Conservation (phyloP, 53 echinoderm and acorn worm species). For the Echinarachnius parma region DNA sequence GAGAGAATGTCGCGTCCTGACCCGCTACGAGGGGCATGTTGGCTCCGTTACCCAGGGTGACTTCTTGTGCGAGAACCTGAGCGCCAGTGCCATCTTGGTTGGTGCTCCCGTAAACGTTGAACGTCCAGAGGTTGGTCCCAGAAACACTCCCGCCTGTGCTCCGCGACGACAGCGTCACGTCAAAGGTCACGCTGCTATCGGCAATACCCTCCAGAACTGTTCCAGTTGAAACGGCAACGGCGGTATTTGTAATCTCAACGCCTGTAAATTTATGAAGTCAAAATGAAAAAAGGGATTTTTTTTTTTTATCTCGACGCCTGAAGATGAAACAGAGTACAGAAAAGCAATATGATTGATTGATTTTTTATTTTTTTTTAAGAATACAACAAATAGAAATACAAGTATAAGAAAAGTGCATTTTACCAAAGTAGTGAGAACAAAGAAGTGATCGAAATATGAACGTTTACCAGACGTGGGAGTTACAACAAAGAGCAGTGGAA, state of each 20-base stretch:
- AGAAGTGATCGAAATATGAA: too few relatives aligned
- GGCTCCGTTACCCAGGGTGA: conserved; percentile 4
- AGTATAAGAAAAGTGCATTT: too few relatives aligned
- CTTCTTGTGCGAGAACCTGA: conserved; percentile 19
- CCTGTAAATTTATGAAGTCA: conserved; percentile 24
- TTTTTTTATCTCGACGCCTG: too few relatives aligned
- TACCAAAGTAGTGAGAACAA: too few relatives aligned
- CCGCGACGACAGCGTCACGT: conserved; percentile 54
- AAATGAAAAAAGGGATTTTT: conserved; percentile 4
- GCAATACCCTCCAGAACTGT: conserved; percentile 41
- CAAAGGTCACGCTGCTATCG: conserved; percentile 20
- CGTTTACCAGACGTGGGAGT: too few relatives aligned
- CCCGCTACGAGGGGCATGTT: conserved; percentile 44
- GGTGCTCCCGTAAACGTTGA: conserved; percentile 62
- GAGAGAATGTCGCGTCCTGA: conserved; percentile 15
- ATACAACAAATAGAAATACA: too few relatives aligned
- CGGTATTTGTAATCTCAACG: conserved; percentile 65
- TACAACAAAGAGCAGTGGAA: too few relatives aligned
- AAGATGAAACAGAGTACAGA: too few relatives aligned
- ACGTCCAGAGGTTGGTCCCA: conserved; percentile 66
- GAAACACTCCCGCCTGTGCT: conserved; percentile 41
- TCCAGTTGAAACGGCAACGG: conserved; percentile 31
- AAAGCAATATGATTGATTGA: too few relatives aligned
- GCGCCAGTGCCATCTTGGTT: conserved; percentile 53
- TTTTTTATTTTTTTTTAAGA: too few relatives aligned